These are phyloP conservation scores for Dunckerocampus dactyliophorus DNA, from an alignment of 2,113 vertebrate species.

Conservation along the genomic window DNA sequence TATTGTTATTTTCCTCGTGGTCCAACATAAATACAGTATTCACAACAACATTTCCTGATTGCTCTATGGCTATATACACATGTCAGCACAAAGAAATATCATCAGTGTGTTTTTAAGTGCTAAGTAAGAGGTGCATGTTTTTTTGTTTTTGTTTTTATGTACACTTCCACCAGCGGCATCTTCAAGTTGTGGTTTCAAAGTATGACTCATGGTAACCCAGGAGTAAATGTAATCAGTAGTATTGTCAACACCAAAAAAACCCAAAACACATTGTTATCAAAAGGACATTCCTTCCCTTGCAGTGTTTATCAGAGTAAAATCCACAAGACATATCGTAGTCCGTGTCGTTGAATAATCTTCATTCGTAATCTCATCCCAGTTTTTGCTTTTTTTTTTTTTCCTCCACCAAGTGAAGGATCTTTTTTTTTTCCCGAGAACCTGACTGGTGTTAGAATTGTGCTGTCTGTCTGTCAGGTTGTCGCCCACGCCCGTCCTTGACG, in stretches of 20 bases:
- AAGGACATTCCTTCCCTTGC: slow-evolving; percentile 60
- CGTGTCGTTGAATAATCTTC: slow-evolving; percentile 18
- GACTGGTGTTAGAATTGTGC: slow-evolving; percentile 56
- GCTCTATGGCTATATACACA: slow-evolving; percentile 63
- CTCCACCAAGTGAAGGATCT: slow-evolving; percentile 10
- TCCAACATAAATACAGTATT: slow-evolving; percentile 61
- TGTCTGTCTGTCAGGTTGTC: slow-evolving; percentile 45
- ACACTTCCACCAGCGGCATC: slow-evolving; percentile 32
- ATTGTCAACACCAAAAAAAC: slow-evolving; percentile 57
- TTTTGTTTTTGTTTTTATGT: slow-evolving; percentile 24
- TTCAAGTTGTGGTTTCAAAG: slow-evolving; percentile 39
- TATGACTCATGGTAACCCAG: slow-evolving; percentile 44
- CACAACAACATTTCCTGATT: slow-evolving; percentile 58
- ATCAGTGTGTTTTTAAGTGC: slow-evolving; percentile 55
- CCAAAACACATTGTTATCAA: slow-evolving; percentile 63
- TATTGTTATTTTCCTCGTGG: slow-evolving; percentile 29
- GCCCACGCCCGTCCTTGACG: slow-evolving; percentile 12
- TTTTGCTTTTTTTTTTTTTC: slow-evolving; percentile 25
- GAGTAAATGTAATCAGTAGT: slow-evolving; percentile 66
- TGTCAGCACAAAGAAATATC: slow-evolving; percentile 39
- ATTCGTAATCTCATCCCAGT: slow-evolving; percentile 14
- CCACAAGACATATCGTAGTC: slow-evolving; percentile 25
- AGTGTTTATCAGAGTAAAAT: slow-evolving; percentile 40
- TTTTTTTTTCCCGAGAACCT: slow-evolving; percentile 23
- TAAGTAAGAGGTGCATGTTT: slow-evolving; percentile 26